Evolutionary conservation across 1,140 invertebrate species (phyloP).

Genomic region (Anagrus nilaparvatae): DNA sequence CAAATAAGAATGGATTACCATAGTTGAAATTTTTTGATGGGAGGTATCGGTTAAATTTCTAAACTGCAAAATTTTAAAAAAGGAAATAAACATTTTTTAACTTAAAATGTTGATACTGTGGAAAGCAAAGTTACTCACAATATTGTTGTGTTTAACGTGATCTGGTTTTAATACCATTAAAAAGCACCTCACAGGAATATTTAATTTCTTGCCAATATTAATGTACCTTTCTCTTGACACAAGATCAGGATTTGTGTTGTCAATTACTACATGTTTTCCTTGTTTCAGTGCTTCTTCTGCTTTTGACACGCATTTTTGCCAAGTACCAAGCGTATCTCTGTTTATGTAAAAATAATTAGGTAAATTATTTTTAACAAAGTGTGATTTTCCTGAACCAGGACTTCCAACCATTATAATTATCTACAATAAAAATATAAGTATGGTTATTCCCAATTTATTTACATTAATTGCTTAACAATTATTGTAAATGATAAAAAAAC

Average conservation of each 20-base stretch:
- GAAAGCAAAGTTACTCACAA: no score
- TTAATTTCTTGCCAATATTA: conserved; percentile 51
- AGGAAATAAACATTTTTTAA: conserved; percentile 8
- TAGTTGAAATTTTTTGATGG: conserved; percentile 62
- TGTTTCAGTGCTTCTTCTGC: conserved; percentile 46
- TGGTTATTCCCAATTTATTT: no score
- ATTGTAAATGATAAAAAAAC: no score
- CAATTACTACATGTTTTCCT: conserved; percentile 72
- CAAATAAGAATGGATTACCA: conserved; percentile 69
- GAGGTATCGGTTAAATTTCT: conserved; percentile 61
- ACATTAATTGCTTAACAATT: no score
- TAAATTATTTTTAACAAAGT: conserved; percentile 58
- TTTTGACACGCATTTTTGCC: conserved; percentile 66
- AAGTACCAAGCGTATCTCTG: conserved; percentile 68
- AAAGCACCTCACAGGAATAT: conserved; percentile 68
- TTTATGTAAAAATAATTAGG: conserved; percentile 68
- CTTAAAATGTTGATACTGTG: no score
- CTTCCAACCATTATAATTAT: conserved; percentile 72
- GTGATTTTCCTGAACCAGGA: conserved; percentile 84
- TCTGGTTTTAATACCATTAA: conserved; percentile 57
- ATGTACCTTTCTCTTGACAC: conserved; percentile 67
- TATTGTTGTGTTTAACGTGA: conserved; percentile 81
- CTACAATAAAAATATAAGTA: conserved; percentile 29
- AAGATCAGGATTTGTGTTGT: conserved; percentile 84
- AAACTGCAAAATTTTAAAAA: no score